These are phyloP conservation scores for Nasonia oneida DNA, from an alignment of 2,888 invertebrate genomes.

Conservation along the genomic window DNA sequence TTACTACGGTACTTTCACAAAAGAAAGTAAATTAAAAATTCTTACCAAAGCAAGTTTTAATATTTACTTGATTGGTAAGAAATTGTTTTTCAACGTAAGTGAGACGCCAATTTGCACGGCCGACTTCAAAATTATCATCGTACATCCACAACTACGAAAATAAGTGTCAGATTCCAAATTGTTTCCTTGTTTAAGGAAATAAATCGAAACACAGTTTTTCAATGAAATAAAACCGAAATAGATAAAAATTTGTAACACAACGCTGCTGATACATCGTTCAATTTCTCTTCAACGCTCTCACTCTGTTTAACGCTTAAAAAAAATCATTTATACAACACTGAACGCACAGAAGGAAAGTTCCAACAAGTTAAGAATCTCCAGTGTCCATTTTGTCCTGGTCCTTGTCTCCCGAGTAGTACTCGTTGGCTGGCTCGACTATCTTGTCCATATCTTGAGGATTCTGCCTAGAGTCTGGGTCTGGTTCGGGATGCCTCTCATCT, in stretches of 20 bases:
- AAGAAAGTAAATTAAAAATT: background rate
- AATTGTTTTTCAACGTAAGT: background rate
- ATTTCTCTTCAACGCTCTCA: background rate
- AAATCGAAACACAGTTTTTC: constrained; percentile 37
- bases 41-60: background rate
- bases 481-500: constrained; percentile 86
- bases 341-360: constrained; percentile 31
- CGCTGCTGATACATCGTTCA: background rate
- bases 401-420: constrained; percentile 94
- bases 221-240: constrained; percentile 47
- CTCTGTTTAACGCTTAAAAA: constrained; percentile 26
- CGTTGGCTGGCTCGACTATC: constrained; percentile 90
- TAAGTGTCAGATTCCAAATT: background rate
- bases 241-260: constrained; percentile 57
- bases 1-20: background rate
- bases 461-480: constrained; percentile 90
- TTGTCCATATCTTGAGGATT: constrained; percentile 90
- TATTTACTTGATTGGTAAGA: background rate
- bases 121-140: constrained; percentile 6
- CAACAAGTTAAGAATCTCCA: constrained; percentile 71
- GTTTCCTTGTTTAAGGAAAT: constrained; percentile 16
- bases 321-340: constrained; percentile 42
- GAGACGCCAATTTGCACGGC: background rate
- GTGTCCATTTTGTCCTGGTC: constrained; percentile 89
- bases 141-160: background rate